Base-by-base conservation (phyloP, 2,888 invertebrate species). In the Mythimna impura region DNA sequence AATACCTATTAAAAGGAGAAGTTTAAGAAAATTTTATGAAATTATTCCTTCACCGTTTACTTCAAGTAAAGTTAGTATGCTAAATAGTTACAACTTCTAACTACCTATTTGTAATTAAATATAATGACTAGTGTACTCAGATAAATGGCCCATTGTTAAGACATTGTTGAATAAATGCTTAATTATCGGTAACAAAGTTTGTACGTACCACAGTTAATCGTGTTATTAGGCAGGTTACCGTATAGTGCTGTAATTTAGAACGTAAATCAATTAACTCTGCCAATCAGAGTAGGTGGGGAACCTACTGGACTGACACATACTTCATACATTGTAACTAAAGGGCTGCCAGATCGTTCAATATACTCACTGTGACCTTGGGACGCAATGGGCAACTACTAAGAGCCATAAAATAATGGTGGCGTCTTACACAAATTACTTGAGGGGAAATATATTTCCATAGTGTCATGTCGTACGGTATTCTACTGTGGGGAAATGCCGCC, bases 191-290 rank as follows among this genome's bases (percentile, higher is more conserved):
- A 52, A 50, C 52, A 52, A 54, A 36, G n/a, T 63, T 12, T 47
- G n/a, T 43, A 43, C 22, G 47, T 30, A 36, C 0, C 6, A 7
- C 12, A 40, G 20, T 58, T 30, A 73, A 36, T 73, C 12, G 14
- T 58, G 30, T 63, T 60, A 54, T n/a, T 12, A 20, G 52, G 43
- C 36, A 12, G n/a, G 60, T 60, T 12, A 36, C 43, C 36, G 47
- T 54, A 20, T 73, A 64, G 58, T 60, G 58, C 52, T 54, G 58
- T 79, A 73, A 64, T 79, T 79, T n/a, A 47, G 36, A 58, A 73
- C 52, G 43, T 79, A 76, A 76, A 73, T 79, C 73, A 73, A 76
- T 79, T 73, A 73, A 58, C 58, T 73, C 14, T 20, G 5, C 34
- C 43, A 63, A 30, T 79, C 34, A 43, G 14, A 12, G 34, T 57